These are phyloP conservation scores for Beroe ovata DNA, from an alignment of 37 sponge, comb jelly and placozoan genomes.

Conservation along the genomic window DNA sequence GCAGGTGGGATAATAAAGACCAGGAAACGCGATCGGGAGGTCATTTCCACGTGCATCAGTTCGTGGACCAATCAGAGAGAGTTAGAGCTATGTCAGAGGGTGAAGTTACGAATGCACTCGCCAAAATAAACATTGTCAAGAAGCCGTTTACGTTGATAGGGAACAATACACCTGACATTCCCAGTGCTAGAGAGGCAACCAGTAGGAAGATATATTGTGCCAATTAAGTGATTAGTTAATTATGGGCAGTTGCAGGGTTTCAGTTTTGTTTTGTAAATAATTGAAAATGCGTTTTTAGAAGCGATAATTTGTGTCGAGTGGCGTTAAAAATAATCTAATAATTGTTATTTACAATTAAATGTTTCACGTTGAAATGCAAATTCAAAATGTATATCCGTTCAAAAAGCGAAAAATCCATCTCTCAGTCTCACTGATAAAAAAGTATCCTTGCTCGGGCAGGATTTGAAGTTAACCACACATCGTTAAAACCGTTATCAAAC, in stretches of 20 bases:
- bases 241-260: too few species aligned
- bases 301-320: too few species aligned
- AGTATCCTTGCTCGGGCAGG: too few species aligned
- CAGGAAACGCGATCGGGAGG: background rate
- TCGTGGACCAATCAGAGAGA: conserved; percentile 11
- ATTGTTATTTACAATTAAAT: background rate
- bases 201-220: conserved; percentile 6
- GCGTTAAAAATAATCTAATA: background rate
- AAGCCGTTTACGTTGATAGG: background rate
- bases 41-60: conserved; percentile 53
- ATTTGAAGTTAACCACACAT: too few species aligned
- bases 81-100: background rate
- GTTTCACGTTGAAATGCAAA: background rate
- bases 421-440: too few species aligned
- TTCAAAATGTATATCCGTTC: background rate
- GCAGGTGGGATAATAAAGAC: conserved; percentile 60
- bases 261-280: too few species aligned
- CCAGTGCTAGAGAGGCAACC: conserved; percentile 9
- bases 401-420: background rate
- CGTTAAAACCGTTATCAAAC: too few species aligned
- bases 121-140: conserved; percentile 7
- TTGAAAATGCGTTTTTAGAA: too few species aligned
- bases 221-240: background rate
- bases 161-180: background rate
- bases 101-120: conserved; percentile 10